A percentile compares a stretch with the other conserved stretches of the same genome.
Evolutionary conservation across 2,113 vertebrate genomes (phyloP).

Genomic region (Pelmatolapia mariae): DNA sequence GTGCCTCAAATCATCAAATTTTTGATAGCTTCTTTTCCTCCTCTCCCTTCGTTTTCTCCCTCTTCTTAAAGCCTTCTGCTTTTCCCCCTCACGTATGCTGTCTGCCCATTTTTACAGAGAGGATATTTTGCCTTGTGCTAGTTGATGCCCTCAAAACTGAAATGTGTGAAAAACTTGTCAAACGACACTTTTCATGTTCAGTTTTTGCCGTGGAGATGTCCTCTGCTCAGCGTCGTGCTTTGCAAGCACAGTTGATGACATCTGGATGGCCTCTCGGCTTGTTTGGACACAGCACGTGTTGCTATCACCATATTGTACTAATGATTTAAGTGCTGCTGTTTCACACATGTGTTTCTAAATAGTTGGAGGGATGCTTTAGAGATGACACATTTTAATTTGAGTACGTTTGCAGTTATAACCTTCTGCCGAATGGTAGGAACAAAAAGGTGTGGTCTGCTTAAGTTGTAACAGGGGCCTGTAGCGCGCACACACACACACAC

Average conservation of each 20-base stretch:
- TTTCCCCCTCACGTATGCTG: neutral
- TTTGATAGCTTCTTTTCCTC: constrained; percentile 28
- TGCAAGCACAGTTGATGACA: neutral
- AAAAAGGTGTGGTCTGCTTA: constrained; percentile 2
- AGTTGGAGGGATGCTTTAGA: neutral
- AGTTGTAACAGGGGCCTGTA: neutral
- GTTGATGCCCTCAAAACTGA: neutral
- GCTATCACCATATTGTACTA: constrained; percentile 5
- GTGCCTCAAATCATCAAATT: constrained; percentile 49
- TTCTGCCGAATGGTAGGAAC: neutral
- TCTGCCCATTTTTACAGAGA: neutral
- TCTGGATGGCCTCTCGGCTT: neutral
- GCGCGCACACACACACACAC: neutral
- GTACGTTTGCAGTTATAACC: neutral
- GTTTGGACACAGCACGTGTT: neutral
- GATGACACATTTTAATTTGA: constrained; percentile 33
- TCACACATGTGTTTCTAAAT: constrained; percentile 4
- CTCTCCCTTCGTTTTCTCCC: neutral
- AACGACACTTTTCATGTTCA: neutral
- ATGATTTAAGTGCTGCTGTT: constrained; percentile 21
- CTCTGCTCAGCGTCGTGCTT: neutral
- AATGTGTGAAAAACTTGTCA: neutral
- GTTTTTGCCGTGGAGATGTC: neutral
- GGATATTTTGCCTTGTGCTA: neutral
- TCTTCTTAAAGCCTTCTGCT: neutral